Percentiles rank a stretch among this genome's conserved stretches.
phyloP scores from a whole-genome alignment of 2,113 vertebrate genomes.

The Neotoma lepida region DNA sequence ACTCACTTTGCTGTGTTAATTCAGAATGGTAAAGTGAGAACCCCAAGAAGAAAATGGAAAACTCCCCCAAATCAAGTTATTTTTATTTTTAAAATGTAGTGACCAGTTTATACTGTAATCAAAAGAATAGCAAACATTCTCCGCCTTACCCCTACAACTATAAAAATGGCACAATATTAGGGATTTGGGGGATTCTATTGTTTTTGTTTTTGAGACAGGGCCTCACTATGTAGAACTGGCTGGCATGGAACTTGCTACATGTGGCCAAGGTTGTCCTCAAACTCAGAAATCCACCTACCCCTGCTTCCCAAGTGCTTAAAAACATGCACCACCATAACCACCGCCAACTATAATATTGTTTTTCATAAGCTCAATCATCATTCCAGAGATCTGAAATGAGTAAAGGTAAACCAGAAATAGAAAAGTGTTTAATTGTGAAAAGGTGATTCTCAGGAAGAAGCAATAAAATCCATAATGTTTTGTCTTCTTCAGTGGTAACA shows the following conservation, averaged over 20 bases:
- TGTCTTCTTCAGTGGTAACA: neutral
- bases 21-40: neutral
- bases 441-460: neutral
- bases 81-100: neutral
- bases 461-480: neutral
- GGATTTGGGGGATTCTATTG: neutral
- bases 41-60: neutral
- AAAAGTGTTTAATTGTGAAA: neutral
- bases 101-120: neutral
- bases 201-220: neutral
- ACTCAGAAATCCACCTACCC: neutral
- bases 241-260: neutral
- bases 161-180: neutral
- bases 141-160: neutral
- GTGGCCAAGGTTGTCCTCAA: neutral
- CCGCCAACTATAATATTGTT: neutral
- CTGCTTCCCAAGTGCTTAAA: neutral
- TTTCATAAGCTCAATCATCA: neutral
- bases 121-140: neutral
- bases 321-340: neutral
- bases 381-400: neutral
- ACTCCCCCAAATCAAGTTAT: neutral
- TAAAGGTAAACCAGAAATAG: neutral
- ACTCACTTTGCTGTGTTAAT: neutral
- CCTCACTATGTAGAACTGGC: neutral